Conservation (phyloP, 2,113 vertebrate species). For the Chlorodrepanis virens region DNA sequence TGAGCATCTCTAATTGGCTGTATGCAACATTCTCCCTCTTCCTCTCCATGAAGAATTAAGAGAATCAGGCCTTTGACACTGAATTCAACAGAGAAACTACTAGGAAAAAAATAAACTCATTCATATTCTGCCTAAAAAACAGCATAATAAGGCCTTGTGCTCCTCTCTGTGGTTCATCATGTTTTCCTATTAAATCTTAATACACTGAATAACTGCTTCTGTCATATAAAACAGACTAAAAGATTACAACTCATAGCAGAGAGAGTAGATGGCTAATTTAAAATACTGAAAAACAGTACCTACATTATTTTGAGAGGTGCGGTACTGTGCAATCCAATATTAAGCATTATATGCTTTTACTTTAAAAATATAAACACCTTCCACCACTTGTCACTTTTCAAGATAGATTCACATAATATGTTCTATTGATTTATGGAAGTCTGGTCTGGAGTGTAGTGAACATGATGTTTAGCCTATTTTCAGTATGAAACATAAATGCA, state of each 20-base stretch:
- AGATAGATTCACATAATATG: neutral
- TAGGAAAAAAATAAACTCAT: neutral
- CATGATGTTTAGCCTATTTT: neutral
- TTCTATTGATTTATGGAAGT: neutral
- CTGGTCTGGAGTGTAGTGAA: neutral
- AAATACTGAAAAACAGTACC: neutral
- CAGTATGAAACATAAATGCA: neutral
- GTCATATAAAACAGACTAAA: neutral
- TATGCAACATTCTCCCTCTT: neutral
- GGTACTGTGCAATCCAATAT: neutral
- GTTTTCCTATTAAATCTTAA: constrained; percentile 21
- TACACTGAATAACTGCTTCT: neutral
- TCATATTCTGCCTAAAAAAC: neutral
- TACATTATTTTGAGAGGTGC: neutral
- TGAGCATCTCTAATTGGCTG: neutral
- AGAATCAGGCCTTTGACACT: neutral
- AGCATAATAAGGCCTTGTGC: neutral
- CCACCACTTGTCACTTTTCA: neutral
- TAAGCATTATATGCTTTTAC: neutral
- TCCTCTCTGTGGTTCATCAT: neutral
- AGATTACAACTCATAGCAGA: neutral
- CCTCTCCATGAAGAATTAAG: neutral
- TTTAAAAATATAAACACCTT: neutral
- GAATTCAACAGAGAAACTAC: neutral
- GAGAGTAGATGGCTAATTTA: neutral